Evolutionary conservation across 2,797 vertebrate genomes (phyloP), one percentile per base, ranked within the genome.

Genomic region (Brachymystax lenok): DNA sequence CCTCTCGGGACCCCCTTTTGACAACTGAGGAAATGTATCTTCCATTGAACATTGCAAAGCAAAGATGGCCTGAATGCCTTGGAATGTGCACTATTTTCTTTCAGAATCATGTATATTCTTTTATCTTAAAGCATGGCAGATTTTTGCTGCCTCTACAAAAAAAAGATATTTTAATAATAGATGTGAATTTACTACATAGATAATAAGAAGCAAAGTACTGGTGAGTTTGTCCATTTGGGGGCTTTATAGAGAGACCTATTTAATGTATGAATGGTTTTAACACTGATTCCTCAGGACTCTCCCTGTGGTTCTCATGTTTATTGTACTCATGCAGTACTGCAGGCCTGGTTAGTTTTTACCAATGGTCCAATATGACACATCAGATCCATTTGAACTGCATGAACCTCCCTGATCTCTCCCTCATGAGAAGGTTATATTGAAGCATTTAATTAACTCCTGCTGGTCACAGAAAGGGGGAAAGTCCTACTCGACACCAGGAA

Each of bases 11-110:
- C 82, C 79, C 85, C 86, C 86, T 86, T 85, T 79, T 77, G 77
- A 84, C 73, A 88, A 85, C 77, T 51, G 77, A 84, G 72, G 79
- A 91, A 90, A 87, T 92, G 88, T 90, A 91, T 96, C 94, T 96
- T 96, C 93, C 92, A 92, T 74, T 85, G 80, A 92, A 91, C 16
- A 85, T 87, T 84, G 86, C 90, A 91, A 91, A 92, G 91, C 74
- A 16, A 92, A 87, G 87, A 92, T 91, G 94, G 94, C 92, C 93
- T 93, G 83, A 93, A 94, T 93, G 95, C 95, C 95, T 97, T 94
- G 92, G 90, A 88, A 88, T 92, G 95, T 96, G 96, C 95, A 96
- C 96, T 96, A 94, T 96, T 90, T 90, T 91, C 91, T 94, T 96
- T 94, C 86, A 92, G 92, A 90, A 91, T 92, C 87, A 90, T 94